phyloP scores from a whole-genome alignment of 1,140 invertebrate species.

The Pissodes strobi region DNA sequence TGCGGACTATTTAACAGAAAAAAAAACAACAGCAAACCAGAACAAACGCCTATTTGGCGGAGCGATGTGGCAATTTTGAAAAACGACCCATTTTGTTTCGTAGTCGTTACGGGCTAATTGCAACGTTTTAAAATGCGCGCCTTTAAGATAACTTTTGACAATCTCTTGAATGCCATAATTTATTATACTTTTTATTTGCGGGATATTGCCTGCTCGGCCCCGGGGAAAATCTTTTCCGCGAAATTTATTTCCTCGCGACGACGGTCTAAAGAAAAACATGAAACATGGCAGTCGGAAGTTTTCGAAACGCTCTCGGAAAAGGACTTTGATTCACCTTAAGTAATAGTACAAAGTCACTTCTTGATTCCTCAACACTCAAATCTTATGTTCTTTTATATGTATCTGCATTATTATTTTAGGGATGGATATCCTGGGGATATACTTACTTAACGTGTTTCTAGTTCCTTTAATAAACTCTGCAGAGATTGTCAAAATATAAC shows the following conservation, averaged over 20 bases:
- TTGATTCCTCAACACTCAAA: too few relatives aligned
- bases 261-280: constrained; percentile 23
- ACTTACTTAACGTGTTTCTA: too few relatives aligned
- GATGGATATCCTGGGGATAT: too few relatives aligned
- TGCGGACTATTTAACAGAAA: constrained; percentile 8
- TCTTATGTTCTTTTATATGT: too few relatives aligned
- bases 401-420: too few relatives aligned
- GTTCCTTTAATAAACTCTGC: too few relatives aligned
- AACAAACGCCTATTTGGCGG: constrained; percentile 31
- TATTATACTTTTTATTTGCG: constrained; percentile 44
- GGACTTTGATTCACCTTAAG: too few relatives aligned
- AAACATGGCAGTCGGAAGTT: constrained; percentile 22
- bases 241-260: constrained; percentile 24
- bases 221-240: constrained; percentile 25
- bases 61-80: constrained; percentile 55
- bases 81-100: constrained; percentile 55
- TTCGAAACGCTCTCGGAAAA: too few relatives aligned
- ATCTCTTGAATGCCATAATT: constrained; percentile 49
- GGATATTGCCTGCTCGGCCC: constrained; percentile 29
- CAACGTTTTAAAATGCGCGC: constrained; percentile 53
- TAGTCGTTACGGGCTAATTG: constrained; percentile 54
- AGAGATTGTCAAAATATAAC: too few relatives aligned
- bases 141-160: constrained; percentile 49
- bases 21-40: constrained; percentile 26
- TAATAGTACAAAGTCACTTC: too few relatives aligned